Evolutionary conservation across 2,797 vertebrate genomes (phyloP), one percentile per base, ranked within the genome.

Genomic region (Chrosomus eos): DNA sequence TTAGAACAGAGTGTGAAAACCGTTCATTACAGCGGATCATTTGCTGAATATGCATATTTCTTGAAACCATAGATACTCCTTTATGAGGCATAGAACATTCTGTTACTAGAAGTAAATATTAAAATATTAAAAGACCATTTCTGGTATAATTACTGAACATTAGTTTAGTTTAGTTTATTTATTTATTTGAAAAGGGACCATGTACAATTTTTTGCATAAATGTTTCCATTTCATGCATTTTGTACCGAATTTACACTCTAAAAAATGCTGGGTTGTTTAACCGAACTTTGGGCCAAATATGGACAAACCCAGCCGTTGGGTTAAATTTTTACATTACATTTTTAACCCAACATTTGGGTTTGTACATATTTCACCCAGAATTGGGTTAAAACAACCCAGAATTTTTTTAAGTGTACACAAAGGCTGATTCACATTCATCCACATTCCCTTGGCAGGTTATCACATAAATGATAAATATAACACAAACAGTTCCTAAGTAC

Each of bases 1-100:
- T 58, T 2, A 60, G 80, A 81, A 71, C 36, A 31, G 51, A 60
- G 10, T 23, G 13, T 62, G 40, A 73, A 73, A 73, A 72, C 51
- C 60, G 48, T 40, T 81, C 33, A 1, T 71, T 43, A 70, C 76
- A 26, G 48, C 1, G 23, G 23, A 62, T 77, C 10, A 40, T 60
- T 70, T 23, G 51, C 36, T 60, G 80, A 60, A 60, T 33, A 51
- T 40, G 36, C n/a, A 28, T 38, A 58, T 31, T 31, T 71, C 67
- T 71, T 70, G 28, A 10, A 43, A 28, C 18, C 2, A 45, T 62
- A 8, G 1, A 23, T 80, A 53, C 51, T 67, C 9, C 43, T 11
- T 74, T 36, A 36, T n/a, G 13, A 21, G 4, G 55, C 64, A 51
- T 19, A 58, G 18, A 70, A 10, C 2, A n/a, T 80, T 36, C 16